Evolutionary conservation across 2,888 invertebrate genomes (phyloP), one percentile per base, ranked within the genome.

Genomic region (Amiota communis): DNA sequence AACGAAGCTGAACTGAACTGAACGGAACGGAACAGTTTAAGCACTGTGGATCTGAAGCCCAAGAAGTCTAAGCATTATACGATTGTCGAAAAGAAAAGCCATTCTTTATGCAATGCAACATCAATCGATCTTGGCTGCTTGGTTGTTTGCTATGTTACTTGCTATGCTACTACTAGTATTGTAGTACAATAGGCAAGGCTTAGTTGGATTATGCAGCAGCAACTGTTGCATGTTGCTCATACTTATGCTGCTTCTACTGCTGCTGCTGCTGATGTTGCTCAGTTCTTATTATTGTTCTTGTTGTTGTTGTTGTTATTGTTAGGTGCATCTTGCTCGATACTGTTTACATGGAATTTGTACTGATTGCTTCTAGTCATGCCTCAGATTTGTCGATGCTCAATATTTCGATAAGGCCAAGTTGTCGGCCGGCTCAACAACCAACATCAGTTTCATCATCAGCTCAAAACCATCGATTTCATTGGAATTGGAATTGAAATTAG

Each of bases 271-370:
- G 46, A 46, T 36, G 13, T 63, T 13, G 56, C 49, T 67, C 13
- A 49, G 49, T 4, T 17, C 49, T 15, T 57, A 11, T 67, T 70
- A 61, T 72, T 70, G 47, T 53, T 67, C 56, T 47, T 71, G 76
- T 74, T 72, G 72, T 74, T 76, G 74, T 76, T 59, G 70, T 73
- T 72, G 75, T 73, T 77, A 75, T 20, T 20, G 46, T 67, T 70
- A 59, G 61, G 48, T 36, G 64, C 51, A 76, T 78, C 76, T 74
- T 74, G 71, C 73, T 12, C 69, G 84, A 86, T 87, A 86, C 87
- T 87, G 87, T 87, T 87, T 87, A 87, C 88, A 87, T 82, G 87
- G 87, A 87, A 87, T 86, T 87, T 81, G 88, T 87, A 87, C 87
- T 87, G 87, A 87, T 87, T 87, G 88, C 87, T 87, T 78, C 86